Base-by-base conservation (phyloP, 2,797 vertebrate species). In the Cyprinodon diabolis region DNA sequence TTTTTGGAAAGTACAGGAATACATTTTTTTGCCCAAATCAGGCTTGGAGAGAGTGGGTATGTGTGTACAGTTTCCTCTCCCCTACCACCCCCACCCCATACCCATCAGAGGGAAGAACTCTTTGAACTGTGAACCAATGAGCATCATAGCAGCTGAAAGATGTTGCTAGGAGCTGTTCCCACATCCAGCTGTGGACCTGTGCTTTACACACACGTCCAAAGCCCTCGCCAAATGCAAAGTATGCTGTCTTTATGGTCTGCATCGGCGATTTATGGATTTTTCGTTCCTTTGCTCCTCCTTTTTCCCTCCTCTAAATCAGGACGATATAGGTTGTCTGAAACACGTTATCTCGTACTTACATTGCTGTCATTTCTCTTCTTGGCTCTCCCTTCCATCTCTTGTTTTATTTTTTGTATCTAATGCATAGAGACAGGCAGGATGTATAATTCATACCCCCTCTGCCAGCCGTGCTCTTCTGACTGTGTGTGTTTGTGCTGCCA, bases 361-460 rank as follows among this genome's bases (percentile, higher is more conserved):
- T 74, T 68, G 60, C 76, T 85, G 76, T 83, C 76, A 58, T 81
- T 85, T 84, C 78, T 79, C 68, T 67, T 68, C 69, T 48, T 68
- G 58, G 60, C 19, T 65, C 48, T 48, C 55, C 49, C 56, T 62
- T 68, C 52, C 71, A 25, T 69, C 77, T 57, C 75, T 82, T 63
- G 10, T 60, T 68, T 81, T 74, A 65, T 67, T 89, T 81, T 89
- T 84, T 85, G 74, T 71, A 83, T 85, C 89, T 96, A 96, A 96
- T 97, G 95, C 95, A 92, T 91, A 94, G 93, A 95, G 95, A 96
- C 96, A 95, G 95, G 91, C 49, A 71, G 78, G 85, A 96, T 96
- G 95, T 95, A 96, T 96, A 95, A 97, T 97, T 96, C 95, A 96
- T 95, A 89, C 85, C 92, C 93, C 93, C 93, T 93, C 93, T 92